Evolutionary conservation across 2,888 invertebrate genomes (phyloP).

Genomic region (Danaus chrysippus): DNA sequence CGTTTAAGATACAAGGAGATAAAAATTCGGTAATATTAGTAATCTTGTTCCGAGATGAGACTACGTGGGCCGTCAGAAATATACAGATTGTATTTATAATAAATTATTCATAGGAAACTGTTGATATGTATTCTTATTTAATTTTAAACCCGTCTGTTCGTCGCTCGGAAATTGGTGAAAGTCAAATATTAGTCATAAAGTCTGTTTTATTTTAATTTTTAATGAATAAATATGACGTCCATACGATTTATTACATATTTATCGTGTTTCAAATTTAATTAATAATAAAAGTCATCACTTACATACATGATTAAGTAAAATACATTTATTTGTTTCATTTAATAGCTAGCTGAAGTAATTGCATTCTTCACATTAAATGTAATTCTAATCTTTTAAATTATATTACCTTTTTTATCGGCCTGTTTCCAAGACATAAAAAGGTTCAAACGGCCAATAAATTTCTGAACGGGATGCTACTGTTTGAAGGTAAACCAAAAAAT

Average conservation of each 20-base stretch:
- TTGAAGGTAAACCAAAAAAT: conserved; percentile 4
- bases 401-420: too few species aligned
- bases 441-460: neutral
- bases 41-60: neutral
- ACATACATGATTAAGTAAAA: too few species aligned
- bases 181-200: neutral
- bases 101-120: neutral
- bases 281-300: too few species aligned
- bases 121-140: neutral
- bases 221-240: too few species aligned
- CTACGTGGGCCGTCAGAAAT: neutral
- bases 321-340: too few species aligned
- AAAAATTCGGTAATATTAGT: conserved; percentile 10
- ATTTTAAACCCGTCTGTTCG: neutral
- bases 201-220: neutral
- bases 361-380: too few species aligned
- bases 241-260: too few species aligned
- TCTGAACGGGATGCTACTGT: neutral
- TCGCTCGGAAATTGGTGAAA: neutral
- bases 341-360: too few species aligned
- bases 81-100: neutral
- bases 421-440: neutral
- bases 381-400: too few species aligned
- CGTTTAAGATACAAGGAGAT: conserved; percentile 16
- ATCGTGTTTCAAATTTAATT: too few species aligned